These are phyloP conservation scores for Sitophilus oryzae DNA, from an alignment of 1,140 invertebrate species.

Conservation along the genomic window DNA sequence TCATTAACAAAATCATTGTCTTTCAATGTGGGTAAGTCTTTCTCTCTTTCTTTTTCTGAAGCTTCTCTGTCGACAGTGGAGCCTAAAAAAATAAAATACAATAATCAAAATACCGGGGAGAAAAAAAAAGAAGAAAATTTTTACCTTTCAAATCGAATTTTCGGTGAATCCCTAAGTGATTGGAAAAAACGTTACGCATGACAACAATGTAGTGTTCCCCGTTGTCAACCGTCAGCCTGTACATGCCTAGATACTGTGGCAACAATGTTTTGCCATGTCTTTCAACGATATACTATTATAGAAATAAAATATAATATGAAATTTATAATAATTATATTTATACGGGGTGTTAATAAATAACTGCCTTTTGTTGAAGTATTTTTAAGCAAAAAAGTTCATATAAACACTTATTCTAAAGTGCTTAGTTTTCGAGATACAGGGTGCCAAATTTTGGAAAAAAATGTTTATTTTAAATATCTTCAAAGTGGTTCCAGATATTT, in stretches of 20 bases:
- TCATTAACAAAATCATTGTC: conserved; percentile 99
- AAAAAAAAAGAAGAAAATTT: neutral
- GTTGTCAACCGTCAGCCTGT: conserved; percentile 93
- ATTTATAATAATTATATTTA: no score
- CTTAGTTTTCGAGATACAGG: neutral
- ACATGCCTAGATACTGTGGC: conserved; percentile 98
- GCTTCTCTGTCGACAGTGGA: conserved; percentile 98
- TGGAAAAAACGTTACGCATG: conserved; percentile 96
- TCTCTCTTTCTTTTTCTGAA: conserved; percentile 95
- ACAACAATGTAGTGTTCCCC: conserved; percentile 95
- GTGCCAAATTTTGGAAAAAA: neutral
- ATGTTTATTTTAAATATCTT: conserved; percentile 9
- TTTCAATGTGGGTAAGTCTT: conserved; percentile 94
- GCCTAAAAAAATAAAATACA: conserved; percentile 41
- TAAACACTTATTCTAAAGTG: neutral
- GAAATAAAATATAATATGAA: conserved; percentile 13
- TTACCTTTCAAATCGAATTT: conserved; percentile 51
- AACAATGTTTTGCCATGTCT: conserved; percentile 94
- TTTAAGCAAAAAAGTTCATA: neutral
- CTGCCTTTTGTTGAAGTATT: no score
- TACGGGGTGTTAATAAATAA: no score
- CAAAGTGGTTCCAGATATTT: no score
- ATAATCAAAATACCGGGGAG: conserved; percentile 22
- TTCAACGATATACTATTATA: conserved; percentile 90
- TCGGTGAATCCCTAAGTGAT: conserved; percentile 90